These are phyloP conservation scores for Onychomys arenicola DNA, from an alignment of 2,797 vertebrate species.

Conservation along the genomic window DNA sequence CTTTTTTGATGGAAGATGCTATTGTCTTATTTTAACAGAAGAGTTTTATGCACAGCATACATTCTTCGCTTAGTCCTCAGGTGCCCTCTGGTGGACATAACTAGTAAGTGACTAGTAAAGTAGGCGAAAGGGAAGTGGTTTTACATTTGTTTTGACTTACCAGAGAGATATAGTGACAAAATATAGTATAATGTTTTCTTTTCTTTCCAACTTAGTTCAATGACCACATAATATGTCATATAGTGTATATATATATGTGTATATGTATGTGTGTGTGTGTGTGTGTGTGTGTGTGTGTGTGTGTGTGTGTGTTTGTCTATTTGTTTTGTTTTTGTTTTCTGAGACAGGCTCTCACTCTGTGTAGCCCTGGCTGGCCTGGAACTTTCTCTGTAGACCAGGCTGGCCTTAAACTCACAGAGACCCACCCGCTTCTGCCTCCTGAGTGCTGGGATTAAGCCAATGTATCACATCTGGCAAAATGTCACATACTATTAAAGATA, in stretches of 20 bases:
- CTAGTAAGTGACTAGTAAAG: conserved; percentile 42
- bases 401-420: not conserved
- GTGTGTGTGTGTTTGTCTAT: not conserved
- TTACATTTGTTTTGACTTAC: not conserved
- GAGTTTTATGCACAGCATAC: not conserved
- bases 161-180: not conserved
- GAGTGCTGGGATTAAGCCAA: not conserved
- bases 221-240: not conserved
- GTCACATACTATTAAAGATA: not conserved
- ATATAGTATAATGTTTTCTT: not conserved
- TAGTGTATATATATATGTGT: not conserved
- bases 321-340: not conserved
- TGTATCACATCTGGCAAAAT: not conserved
- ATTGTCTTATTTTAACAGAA: conserved; percentile 12
- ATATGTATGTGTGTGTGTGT: no score
- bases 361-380: not conserved
- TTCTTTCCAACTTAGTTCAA: not conserved
- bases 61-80: conserved; percentile 75
- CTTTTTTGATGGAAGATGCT: conserved; percentile 47
- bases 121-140: not conserved
- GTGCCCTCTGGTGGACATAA: conserved; percentile 86
- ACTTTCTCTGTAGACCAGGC: not conserved
- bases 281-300: no score
- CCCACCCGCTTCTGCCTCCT: not conserved
- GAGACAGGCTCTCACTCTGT: not conserved